Base-by-base conservation (phyloP, 2,797 vertebrate species). In the Falco biarmicus region DNA sequence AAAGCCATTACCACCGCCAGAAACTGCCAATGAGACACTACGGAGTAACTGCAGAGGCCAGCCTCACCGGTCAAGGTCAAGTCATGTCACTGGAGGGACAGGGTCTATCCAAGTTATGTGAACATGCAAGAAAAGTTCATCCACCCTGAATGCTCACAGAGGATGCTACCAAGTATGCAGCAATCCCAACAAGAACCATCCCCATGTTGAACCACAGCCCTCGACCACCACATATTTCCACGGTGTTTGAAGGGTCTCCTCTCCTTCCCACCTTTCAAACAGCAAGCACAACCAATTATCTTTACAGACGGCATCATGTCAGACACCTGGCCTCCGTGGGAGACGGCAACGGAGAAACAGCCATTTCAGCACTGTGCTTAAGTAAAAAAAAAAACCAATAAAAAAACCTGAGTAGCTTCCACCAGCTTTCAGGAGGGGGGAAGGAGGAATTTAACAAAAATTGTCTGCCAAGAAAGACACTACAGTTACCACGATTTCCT, bases 401-500 rank as follows among this genome's bases (percentile, higher is more conserved):
- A 22, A 16, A 16, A n/a, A 60, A 14, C 7, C 19, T 47, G 50
- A 32, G 25, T 6, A 32, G 18, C 16, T 71, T 65, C 50, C 15
- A 18, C 0, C 1, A 26, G 26, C 19, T 87, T 89, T 84, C 24
- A 9, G 18, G 20, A 69, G 11, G 1, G 1, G 3, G 19, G 14
- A 51, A 83, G 39, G 32, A 84, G 37, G 45, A 41, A 71, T 47
- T 89, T 50, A 61, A 77, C 32, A 79, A 77, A 76, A 77, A 29
- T 2, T 11, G 22, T 12, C 39, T 57, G 64, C 56, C 88, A 80
- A 83, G 61, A 74, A 66, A 85, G 89, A 75, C 12, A 69, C 29
- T 31, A 16, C 17, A 53, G 75, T 47, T 54, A 87, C 84, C 93
- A 80, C 87, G 84, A 22, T 24, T 96, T 92, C 92, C 92, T 86